phyloP scores from a whole-genome alignment of 1,140 invertebrate genomes.

The Adoxophyes honmai region DNA sequence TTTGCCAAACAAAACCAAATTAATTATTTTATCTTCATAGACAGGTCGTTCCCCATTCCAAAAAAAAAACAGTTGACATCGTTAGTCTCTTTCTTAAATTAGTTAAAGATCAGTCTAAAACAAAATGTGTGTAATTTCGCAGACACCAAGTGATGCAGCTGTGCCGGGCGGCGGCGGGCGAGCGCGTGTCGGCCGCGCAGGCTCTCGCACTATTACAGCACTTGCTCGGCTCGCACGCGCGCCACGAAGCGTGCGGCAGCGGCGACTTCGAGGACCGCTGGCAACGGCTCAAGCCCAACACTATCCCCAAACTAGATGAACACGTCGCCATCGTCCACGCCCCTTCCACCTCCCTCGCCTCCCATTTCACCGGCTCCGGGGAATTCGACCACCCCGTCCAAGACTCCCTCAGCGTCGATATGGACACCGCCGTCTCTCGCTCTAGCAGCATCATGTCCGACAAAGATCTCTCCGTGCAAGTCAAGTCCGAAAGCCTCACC shows the following conservation, averaged over 20 bases:
- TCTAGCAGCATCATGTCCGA: slow-evolving; percentile 70
- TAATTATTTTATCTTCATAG: no score
- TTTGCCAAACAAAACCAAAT: no score
- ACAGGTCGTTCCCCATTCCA: no score
- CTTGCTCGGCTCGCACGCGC: slow-evolving; percentile 65
- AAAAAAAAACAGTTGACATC: no score
- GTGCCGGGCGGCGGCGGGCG: slow-evolving; percentile 77
- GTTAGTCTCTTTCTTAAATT: no score
- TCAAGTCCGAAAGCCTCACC: slow-evolving; percentile 75
- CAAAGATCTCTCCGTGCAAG: slow-evolving; percentile 62
- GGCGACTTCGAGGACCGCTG: slow-evolving; percentile 84
- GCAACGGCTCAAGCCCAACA: slow-evolving; percentile 81
- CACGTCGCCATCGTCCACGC: slow-evolving; percentile 62
- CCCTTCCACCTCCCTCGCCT: slow-evolving; percentile 49
- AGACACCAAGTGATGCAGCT: slow-evolving; percentile 83
- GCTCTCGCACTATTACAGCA: slow-evolving; percentile 79
- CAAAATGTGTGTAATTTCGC: slow-evolving; percentile 23
- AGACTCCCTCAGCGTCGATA: slow-evolving; percentile 54
- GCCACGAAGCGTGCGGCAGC: slow-evolving; percentile 45
- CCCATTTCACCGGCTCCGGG: slow-evolving; percentile 52
- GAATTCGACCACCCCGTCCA: slow-evolving; percentile 48
- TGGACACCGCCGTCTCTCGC: slow-evolving; percentile 61
- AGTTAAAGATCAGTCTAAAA: no score
- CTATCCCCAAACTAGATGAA: slow-evolving; percentile 78
- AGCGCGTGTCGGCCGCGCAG: slow-evolving; percentile 72